Base-by-base conservation (phyloP, 1,140 invertebrate species). In the Drosophila subobscura region DNA sequence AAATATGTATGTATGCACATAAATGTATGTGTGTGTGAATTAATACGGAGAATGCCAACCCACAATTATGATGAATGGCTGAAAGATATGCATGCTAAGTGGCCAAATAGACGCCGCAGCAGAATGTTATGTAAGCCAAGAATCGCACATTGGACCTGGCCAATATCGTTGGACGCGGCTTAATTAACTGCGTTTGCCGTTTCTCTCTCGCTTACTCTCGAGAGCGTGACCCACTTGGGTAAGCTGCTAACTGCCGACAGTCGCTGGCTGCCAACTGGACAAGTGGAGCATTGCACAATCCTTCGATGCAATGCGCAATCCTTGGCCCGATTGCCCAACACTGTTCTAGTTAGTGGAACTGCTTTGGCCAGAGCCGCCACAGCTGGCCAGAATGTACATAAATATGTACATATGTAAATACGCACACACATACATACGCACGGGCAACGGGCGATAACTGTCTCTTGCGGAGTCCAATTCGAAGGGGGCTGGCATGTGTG, bases 291-390 rank as follows among this genome's bases (percentile, higher is more conserved):
- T 71, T 71, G 67, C 66, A 54, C 66, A 71, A 71, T 46, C 71
- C 67, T 67, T 56, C 51, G 12, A 10, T 37, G 33, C 33, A 37
- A 10, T 37, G 41, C 65, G 67, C 54, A 59, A 59, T 71, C 67
- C 66, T 58, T 51, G 22, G 16, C 23, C 33, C n/a, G 23, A 59
- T 70, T 70, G 20, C 45, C 27, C 64, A 70, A 68, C 25, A 68
- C 45, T 55, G 66, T 71, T 71, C 67, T 71, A 71, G 63, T 68
- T 68, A 22, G 14, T n/a, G 50, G n/a, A 68, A 49, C 65, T 37
- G 40, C 52, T 45, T 45, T 42, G 22, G n/a, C 41, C 40, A 54
- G 40, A 61, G 51, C 49, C 23, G n/a, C 33, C 14, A 20, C 16
- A 20, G 45, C 27, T 42, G 47, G 47, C 46, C 55, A 57, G 58